Evolutionary conservation across 2,888 invertebrate genomes (phyloP).

Genomic region (Seladonia tumulorum): DNA sequence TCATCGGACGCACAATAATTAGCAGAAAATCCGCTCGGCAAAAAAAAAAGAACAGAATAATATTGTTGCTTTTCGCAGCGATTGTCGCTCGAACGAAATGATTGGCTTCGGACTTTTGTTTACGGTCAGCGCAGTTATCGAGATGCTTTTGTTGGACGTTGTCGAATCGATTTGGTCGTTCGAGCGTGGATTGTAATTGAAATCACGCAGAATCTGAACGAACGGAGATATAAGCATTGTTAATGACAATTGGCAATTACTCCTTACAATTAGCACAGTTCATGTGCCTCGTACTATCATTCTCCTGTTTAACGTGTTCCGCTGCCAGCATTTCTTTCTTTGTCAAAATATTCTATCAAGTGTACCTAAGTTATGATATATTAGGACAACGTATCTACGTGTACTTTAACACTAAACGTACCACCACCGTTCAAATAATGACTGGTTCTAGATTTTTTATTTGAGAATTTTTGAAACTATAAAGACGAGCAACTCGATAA

Average conservation of each 20-base stretch:
- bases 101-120: neutral
- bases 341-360: no score
- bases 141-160: neutral
- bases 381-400: no score
- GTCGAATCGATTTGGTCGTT: neutral
- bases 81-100: neutral
- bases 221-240: neutral
- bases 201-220: neutral
- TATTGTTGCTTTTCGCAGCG: neutral
- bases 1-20: neutral
- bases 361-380: no score
- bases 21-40: neutral
- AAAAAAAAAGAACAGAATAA: neutral
- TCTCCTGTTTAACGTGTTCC: no score
- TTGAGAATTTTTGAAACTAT: no score
- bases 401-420: no score
- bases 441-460: no score
- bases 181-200: neutral
- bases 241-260: neutral
- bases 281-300: no score
- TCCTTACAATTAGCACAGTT: neutral
- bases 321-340: no score
- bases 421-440: no score
- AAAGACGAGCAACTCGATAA: no score
- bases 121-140: neutral